These are phyloP conservation scores for Gonatopus flavifemur DNA, from an alignment of 1,140 invertebrate genomes.

Conservation along the genomic window DNA sequence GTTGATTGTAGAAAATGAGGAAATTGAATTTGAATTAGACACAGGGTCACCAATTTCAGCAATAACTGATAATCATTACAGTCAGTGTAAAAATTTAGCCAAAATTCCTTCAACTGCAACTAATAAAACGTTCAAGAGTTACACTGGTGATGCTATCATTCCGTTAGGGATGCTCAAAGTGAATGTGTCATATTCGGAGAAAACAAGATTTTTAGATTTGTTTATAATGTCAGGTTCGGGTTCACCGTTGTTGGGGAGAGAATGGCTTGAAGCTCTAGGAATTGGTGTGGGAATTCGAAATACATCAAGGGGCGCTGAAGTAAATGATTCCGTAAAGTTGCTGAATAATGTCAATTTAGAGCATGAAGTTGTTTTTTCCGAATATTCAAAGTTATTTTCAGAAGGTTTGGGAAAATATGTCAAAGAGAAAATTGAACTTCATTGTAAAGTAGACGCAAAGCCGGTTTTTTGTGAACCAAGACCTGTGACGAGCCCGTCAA, in stretches of 20 bases:
- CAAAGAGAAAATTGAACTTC: conserved; percentile 1
- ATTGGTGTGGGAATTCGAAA: too few relatives aligned
- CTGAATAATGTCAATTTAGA: too few relatives aligned
- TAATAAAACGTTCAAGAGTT: conserved; percentile 1
- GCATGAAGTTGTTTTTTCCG: too few relatives aligned
- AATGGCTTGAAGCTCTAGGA: too few relatives aligned
- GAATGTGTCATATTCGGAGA: background rate
- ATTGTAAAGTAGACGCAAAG: background rate
- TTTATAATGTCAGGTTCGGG: conserved; percentile 13
- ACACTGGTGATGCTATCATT: conserved; percentile 3
- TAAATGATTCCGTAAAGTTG: too few relatives aligned
- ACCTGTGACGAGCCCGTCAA: too few relatives aligned
- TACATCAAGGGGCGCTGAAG: too few relatives aligned
- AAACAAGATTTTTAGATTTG: conserved; percentile 7
- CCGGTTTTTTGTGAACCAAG: conserved; percentile 2
- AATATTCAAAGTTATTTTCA: too few relatives aligned
- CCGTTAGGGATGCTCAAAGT: conserved; percentile 11
- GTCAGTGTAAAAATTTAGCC: background rate
- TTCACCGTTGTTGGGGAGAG: conserved; percentile 14
- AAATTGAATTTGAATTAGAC: conserved; percentile 10
- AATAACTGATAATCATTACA: conserved; percentile 4
- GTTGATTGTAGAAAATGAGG: background rate
- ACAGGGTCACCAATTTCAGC: conserved; percentile 9
- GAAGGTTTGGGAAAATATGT: background rate
- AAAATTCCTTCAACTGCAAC: background rate